A percentile compares a stretch with the other conserved stretches of the same genome.
Conservation (phyloP, 2,797 vertebrate species). For the Tauraco hartlaubi region DNA sequence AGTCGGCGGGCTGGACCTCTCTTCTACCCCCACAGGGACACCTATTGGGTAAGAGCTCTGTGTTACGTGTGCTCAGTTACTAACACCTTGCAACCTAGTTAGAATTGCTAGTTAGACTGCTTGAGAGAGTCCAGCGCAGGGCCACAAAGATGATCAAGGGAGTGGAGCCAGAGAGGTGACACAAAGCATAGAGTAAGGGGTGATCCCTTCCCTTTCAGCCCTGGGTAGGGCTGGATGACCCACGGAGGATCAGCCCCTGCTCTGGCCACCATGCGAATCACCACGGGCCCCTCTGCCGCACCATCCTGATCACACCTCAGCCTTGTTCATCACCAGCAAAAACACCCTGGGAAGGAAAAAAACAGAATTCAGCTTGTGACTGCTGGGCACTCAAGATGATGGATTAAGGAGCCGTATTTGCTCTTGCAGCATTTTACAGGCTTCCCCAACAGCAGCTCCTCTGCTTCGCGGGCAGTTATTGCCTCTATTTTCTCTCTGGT, state of each 20-base stretch:
- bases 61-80: too few relatives aligned
- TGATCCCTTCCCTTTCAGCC: not conserved
- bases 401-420: not conserved
- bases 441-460: not conserved
- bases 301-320: not conserved
- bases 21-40: too few relatives aligned
- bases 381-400: not conserved
- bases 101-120: fast-evolving
- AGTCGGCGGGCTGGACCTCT: too few relatives aligned
- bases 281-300: not conserved
- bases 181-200: not conserved
- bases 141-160: too few relatives aligned
- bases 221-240: not conserved
- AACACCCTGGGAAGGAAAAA: not conserved
- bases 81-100: too few relatives aligned
- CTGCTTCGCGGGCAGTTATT: not conserved
- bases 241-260: not conserved
- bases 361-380: not conserved
- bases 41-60: too few relatives aligned
- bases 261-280: not conserved
- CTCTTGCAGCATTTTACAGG: not conserved
- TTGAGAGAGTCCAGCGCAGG: too few relatives aligned
- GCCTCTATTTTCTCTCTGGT: not conserved
- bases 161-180: not conserved
- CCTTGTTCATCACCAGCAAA: not conserved